These are phyloP conservation scores for Leptodactylus fuscus DNA, from an alignment of 2,113 vertebrate genomes.

Conservation along the genomic window DNA sequence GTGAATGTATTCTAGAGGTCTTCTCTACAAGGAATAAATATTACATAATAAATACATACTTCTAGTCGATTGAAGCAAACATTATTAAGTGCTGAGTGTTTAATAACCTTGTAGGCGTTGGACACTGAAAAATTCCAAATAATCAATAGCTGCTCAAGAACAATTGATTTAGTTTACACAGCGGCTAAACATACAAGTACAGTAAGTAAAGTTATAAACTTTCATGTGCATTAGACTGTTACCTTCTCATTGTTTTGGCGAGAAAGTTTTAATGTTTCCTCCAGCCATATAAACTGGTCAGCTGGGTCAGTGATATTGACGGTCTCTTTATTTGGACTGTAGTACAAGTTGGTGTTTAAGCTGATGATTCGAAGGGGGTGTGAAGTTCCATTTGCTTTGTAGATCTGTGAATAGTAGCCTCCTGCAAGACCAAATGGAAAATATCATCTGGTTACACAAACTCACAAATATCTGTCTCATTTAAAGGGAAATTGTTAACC, in stretches of 20 bases:
- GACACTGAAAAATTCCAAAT: too few relatives aligned
- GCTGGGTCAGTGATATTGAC: slow-evolving; percentile 86
- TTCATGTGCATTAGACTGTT: neutral
- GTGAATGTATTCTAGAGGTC: too few relatives aligned
- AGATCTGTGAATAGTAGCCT: slow-evolving; percentile 92
- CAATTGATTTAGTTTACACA: too few relatives aligned
- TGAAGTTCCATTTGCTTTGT: slow-evolving; percentile 66
- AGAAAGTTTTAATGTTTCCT: slow-evolving; percentile 74
- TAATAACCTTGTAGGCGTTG: too few relatives aligned
- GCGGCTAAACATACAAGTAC: too few relatives aligned
- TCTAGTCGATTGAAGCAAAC: too few relatives aligned
- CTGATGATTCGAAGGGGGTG: slow-evolving; percentile 84
- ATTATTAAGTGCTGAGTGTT: too few relatives aligned
- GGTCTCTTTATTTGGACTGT: slow-evolving; percentile 82
- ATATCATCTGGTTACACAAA: neutral
- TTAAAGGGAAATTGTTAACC: too few relatives aligned
- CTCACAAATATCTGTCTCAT: neutral
- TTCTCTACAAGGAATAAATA: too few relatives aligned
- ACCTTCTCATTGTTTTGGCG: slow-evolving; percentile 81
- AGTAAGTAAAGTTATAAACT: neutral
- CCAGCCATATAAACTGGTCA: slow-evolving; percentile 82
- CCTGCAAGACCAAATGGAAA: slow-evolving; percentile 74
- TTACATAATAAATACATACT: too few relatives aligned
- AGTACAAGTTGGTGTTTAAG: slow-evolving; percentile 95
- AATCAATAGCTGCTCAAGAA: too few relatives aligned